Conservation (phyloP, 2,797 vertebrate species). For the Linurgus olivaceus region DNA sequence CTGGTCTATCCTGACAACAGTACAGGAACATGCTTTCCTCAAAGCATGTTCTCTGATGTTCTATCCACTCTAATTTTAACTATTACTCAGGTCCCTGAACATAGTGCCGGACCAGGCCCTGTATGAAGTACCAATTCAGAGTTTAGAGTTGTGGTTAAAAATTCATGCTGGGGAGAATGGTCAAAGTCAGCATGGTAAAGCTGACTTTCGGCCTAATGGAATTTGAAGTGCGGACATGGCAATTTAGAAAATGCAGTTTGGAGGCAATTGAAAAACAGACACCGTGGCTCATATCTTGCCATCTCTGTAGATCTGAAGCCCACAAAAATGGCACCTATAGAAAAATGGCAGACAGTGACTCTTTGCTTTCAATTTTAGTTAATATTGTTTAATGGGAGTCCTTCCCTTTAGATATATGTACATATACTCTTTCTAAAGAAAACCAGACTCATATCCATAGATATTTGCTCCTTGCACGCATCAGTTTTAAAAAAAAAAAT, state of each 20-base stretch:
- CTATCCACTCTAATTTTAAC: background rate
- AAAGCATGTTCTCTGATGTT: background rate
- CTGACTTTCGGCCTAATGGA: background rate
- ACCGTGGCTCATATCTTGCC: background rate
- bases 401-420: background rate
- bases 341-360: background rate
- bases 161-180: background rate
- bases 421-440: background rate
- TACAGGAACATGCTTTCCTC: background rate
- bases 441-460: background rate
- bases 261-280: background rate
- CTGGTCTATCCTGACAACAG: background rate
- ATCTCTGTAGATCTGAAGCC: background rate
- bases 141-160: background rate
- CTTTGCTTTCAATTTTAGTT: background rate
- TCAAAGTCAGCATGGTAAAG: constrained; percentile 4
- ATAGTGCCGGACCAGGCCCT: background rate
- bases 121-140: background rate
- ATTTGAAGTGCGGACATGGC: background rate
- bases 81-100: background rate
- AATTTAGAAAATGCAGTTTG: background rate
- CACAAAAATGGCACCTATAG: background rate
- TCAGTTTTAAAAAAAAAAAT: background rate
- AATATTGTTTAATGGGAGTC: background rate
- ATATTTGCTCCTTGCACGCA: background rate